A percentile compares a stretch with the other conserved stretches of the same genome.
Evolutionary conservation across 2,113 vertebrate species (phyloP).

Genomic region (Ochotona curzoniae): DNA sequence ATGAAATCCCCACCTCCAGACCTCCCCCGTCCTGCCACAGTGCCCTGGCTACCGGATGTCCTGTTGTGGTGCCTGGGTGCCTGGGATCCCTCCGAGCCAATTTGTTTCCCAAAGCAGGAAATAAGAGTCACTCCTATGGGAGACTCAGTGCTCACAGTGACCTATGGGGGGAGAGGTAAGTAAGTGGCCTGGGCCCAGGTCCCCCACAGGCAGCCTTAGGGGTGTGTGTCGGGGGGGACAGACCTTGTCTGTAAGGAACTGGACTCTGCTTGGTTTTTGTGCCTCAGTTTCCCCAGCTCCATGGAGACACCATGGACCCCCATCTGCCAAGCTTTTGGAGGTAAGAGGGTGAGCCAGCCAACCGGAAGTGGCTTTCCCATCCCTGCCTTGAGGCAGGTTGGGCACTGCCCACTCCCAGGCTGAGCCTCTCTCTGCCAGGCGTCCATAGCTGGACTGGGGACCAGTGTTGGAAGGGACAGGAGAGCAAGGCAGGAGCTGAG

Average conservation of each 20-base stretch:
- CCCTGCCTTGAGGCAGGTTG: neutral
- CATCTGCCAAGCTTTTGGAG: neutral
- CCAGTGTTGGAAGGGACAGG: neutral
- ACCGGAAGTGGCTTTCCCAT: neutral
- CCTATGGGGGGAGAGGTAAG: neutral
- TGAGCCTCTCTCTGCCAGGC: neutral
- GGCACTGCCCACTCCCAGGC: neutral
- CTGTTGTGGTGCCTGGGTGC: neutral
- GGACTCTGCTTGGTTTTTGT: neutral
- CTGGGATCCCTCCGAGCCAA: neutral
- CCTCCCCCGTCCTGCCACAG: no score
- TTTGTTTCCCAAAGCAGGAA: neutral
- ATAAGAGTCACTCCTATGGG: neutral
- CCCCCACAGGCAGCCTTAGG: neutral
- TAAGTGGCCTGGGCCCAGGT: neutral
- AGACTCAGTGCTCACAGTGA: neutral
- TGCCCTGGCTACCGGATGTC: no score
- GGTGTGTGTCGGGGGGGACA: neutral
- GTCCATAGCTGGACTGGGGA: neutral
- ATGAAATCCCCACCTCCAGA: neutral
- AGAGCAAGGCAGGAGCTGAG: neutral
- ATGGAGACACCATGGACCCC: neutral
- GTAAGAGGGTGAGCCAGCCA: neutral
- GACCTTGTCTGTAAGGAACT: neutral
- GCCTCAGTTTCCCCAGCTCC: slow-evolving; percentile 4